Conservation (phyloP, 1,140 invertebrate species). For the Achroia grisella region DNA sequence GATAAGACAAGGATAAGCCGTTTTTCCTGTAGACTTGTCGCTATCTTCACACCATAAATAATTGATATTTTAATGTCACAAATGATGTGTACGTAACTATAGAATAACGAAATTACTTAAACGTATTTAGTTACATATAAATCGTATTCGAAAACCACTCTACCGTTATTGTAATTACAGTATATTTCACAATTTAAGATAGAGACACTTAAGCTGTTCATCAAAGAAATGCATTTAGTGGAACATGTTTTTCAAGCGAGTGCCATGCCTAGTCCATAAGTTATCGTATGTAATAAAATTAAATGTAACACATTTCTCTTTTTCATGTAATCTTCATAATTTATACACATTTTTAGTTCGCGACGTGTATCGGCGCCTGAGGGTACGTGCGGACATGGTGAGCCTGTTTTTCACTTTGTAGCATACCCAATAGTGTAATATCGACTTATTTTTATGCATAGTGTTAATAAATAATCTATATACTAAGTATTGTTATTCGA, state of each 20-base stretch:
- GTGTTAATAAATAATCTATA: too few relatives aligned
- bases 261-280: slow-evolving; percentile 65
- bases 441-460: too few relatives aligned
- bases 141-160: background rate
- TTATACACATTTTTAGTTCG: slow-evolving; percentile 69
- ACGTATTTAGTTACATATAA: slow-evolving; percentile 17
- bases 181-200: too few relatives aligned
- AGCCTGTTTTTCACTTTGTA: slow-evolving; percentile 17
- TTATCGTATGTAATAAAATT: slow-evolving; percentile 73
- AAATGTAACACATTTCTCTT: slow-evolving; percentile 73
- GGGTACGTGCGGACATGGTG: slow-evolving; percentile 17
- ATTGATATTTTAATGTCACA: slow-evolving; percentile 74
- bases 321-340: slow-evolving; percentile 72
- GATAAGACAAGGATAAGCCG: slow-evolving; percentile 41
- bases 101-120: slow-evolving; percentile 27
- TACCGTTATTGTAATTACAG: background rate
- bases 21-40: slow-evolving; percentile 48
- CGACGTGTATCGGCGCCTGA: slow-evolving; percentile 50
- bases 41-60: slow-evolving; percentile 70
- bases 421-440: too few relatives aligned
- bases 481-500: too few relatives aligned
- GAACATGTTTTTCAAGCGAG: slow-evolving; percentile 66
- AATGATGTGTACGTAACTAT: slow-evolving; percentile 71
- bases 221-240: too few relatives aligned
- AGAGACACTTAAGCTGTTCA: too few relatives aligned